These are phyloP conservation scores for Camelus bactrianus DNA, from an alignment of 2,113 vertebrate species.

Conservation along the genomic window DNA sequence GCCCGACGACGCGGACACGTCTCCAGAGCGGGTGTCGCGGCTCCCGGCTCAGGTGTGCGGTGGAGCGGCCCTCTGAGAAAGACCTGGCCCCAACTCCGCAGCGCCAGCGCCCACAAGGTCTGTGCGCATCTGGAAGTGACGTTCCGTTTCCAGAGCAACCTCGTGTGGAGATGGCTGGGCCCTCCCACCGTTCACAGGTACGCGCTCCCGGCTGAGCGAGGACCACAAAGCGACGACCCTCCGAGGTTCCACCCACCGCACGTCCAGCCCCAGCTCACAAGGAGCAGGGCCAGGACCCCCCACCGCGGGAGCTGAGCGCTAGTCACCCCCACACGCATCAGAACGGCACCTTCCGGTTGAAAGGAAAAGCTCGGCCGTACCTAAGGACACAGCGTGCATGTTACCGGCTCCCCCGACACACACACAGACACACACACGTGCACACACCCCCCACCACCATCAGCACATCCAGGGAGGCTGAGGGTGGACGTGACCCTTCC, in stretches of 20 bases:
- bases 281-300: neutral
- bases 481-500: neutral
- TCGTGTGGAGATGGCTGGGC: neutral
- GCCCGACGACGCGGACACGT: neutral
- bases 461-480: neutral
- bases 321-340: neutral
- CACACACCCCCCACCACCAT: neutral
- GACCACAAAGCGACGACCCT: neutral
- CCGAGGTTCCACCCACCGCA: neutral
- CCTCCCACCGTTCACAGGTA: neutral
- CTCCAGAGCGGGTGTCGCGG: neutral
- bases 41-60: neutral
- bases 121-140: neutral
- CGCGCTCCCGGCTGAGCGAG: neutral
- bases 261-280: neutral
- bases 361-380: neutral
- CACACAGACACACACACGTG: neutral
- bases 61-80: neutral
- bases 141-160: neutral
- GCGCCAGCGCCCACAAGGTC: neutral
- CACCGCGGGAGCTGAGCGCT: accelerated
- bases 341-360: neutral
- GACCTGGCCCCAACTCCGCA: neutral
- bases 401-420: too few species aligned
- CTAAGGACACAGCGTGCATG: accelerated